Evolutionary conservation across 2,888 invertebrate genomes (phyloP).

Genomic region (Hyposoter dolosus): DNA sequence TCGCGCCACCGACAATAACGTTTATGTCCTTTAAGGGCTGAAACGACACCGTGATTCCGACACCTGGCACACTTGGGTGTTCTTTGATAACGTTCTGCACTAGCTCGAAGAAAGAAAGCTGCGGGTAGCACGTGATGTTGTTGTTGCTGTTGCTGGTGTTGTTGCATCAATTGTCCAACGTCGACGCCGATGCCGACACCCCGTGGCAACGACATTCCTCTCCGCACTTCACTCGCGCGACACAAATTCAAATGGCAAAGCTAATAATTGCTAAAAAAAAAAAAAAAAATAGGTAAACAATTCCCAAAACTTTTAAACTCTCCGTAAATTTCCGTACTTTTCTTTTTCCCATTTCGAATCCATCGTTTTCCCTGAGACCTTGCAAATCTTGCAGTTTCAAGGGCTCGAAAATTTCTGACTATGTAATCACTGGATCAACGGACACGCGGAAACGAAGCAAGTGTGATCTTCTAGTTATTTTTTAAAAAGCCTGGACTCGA

Average conservation of each 20-base stretch:
- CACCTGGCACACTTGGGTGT: slow-evolving; percentile 99
- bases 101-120: slow-evolving; percentile 93
- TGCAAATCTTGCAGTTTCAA: too few relatives aligned
- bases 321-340: background rate
- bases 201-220: slow-evolving; percentile 92
- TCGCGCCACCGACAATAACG: slow-evolving; percentile 99
- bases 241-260: background rate
- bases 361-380: background rate
- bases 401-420: too few relatives aligned
- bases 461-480: too few relatives aligned
- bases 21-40: slow-evolving; percentile 97
- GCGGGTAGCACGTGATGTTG: slow-evolving; percentile 92
- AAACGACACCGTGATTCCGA: slow-evolving; percentile 98
- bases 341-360: background rate
- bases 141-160: slow-evolving; percentile 88
- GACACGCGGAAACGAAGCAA: too few relatives aligned
- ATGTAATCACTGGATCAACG: too few relatives aligned
- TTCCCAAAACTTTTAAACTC: background rate
- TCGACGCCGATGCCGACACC: slow-evolving; percentile 95
- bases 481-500: background rate
- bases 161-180: slow-evolving; percentile 94
- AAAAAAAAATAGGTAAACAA: too few relatives aligned
- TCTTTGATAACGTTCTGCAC: slow-evolving; percentile 95
- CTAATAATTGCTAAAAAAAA: too few relatives aligned
- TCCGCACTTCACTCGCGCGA: background rate